phyloP scores from a whole-genome alignment of 2,888 invertebrate species.

The Sesia apiformis region DNA sequence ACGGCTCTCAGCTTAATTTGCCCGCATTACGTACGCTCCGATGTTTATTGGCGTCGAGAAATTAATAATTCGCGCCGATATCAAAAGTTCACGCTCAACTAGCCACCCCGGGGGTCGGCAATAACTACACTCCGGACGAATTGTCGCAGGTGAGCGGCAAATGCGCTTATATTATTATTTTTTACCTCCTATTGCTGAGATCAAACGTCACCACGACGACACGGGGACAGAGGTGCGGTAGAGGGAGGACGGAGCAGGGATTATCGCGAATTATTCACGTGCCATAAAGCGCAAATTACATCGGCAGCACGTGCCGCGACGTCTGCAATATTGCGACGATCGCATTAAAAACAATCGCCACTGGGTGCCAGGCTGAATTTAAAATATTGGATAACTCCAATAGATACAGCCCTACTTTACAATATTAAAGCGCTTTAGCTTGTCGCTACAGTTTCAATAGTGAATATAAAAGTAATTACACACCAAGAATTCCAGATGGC shows the following conservation, averaged over 20 bases:
- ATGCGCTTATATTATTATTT: conserved; percentile 67
- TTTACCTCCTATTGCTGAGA: conserved; percentile 47
- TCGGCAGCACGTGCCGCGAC: conserved; percentile 53
- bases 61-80: conserved; percentile 73
- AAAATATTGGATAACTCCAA: conserved; percentile 24
- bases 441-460: not conserved
- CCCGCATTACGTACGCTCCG: conserved; percentile 61
- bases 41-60: conserved; percentile 65
- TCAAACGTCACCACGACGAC: conserved; percentile 51
- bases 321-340: conserved; percentile 41
- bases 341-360: conserved; percentile 40
- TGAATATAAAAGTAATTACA: not conserved
- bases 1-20: conserved; percentile 68
- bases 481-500: not conserved
- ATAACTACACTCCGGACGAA: conserved; percentile 57
- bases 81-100: conserved; percentile 72
- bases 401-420: conserved; percentile 19
- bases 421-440: conserved; percentile 17
- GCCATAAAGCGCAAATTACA: conserved; percentile 68
- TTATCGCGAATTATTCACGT: conserved; percentile 67
- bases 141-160: conserved; percentile 61
- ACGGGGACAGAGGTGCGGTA: conserved; percentile 13
- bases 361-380: conserved; percentile 25
- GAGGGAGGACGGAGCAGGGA: conserved; percentile 23
- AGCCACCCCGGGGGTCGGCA: conserved; percentile 55